Conservation (phyloP, 2,888 invertebrate species). For the Nemotelus pantherinus region DNA sequence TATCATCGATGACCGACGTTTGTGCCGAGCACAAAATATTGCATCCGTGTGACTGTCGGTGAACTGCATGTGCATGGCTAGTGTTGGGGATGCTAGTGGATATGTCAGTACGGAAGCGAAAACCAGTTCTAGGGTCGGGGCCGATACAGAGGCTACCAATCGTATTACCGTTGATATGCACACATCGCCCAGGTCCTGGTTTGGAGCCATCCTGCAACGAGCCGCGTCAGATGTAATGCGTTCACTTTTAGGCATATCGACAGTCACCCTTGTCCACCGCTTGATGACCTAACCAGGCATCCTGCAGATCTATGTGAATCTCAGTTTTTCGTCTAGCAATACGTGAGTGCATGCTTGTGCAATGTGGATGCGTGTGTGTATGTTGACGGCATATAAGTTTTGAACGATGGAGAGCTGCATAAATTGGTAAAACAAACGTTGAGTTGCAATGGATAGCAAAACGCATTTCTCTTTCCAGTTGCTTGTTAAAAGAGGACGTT, state of each 20-base stretch:
- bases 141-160: slow-evolving; percentile 5
- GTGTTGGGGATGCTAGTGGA: background rate
- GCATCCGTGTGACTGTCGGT: slow-evolving; percentile 11
- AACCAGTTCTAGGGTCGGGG: background rate
- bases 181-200: background rate
- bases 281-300: slow-evolving; percentile 28
- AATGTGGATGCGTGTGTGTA: background rate
- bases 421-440: slow-evolving; percentile 39
- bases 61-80: background rate
- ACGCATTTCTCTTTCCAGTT: slow-evolving; percentile 43
- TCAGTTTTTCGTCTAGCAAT: slow-evolving; percentile 16
- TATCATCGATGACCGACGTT: slow-evolving; percentile 29
- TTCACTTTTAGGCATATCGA: slow-evolving; percentile 37
- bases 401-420: slow-evolving; percentile 33
- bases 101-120: background rate
- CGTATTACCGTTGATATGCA: slow-evolving; percentile 28
- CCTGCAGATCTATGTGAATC: slow-evolving; percentile 33
- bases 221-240: slow-evolving; percentile 37
- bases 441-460: slow-evolving; percentile 35
- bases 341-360: slow-evolving; percentile 6
- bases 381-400: background rate
- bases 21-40: slow-evolving; percentile 28
- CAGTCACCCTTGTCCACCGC: slow-evolving; percentile 24
- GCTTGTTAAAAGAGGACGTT: slow-evolving; percentile 26
- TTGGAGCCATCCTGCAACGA: slow-evolving; percentile 21